Percentiles rank a stretch among this genome's conserved stretches.
Evolutionary conservation across 2,113 vertebrate species (phyloP).

Genomic region (Phoenicopterus ruber): DNA sequence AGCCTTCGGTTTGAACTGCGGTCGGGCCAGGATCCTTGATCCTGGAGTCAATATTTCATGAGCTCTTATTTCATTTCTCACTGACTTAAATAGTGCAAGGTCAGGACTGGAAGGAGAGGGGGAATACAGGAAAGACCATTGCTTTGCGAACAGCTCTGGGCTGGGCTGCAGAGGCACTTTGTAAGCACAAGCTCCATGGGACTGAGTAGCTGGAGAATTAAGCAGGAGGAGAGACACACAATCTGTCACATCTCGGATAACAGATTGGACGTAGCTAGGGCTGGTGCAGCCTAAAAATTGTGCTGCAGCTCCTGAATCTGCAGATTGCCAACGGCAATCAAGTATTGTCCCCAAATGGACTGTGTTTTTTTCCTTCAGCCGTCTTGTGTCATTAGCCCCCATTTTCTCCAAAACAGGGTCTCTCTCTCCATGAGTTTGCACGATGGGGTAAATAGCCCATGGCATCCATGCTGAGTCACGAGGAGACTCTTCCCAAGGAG

Average conservation of each 20-base stretch:
- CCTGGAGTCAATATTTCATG: background rate
- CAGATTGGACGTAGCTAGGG: background rate
- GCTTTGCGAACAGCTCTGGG: background rate
- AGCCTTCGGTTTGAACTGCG: background rate
- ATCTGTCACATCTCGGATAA: background rate
- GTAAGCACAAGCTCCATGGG: background rate
- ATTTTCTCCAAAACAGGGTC: background rate
- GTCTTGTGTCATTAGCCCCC: background rate
- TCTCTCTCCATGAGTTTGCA: background rate
- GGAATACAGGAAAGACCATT: accelerated
- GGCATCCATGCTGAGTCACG: background rate
- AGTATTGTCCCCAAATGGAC: background rate
- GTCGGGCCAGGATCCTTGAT: background rate
- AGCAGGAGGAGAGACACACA: background rate
- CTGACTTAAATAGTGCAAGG: background rate
- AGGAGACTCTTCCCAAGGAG: background rate
- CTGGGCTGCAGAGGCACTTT: background rate
- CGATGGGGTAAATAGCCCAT: background rate
- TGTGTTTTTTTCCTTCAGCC: background rate
- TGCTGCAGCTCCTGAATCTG: background rate
- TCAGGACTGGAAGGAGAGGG: background rate
- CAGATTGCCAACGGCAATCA: background rate
- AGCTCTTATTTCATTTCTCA: background rate
- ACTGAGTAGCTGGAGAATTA: background rate
- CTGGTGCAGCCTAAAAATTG: background rate